A percentile compares a stretch with the other conserved stretches of the same genome.
Evolutionary conservation across 2,113 vertebrate genomes (phyloP).

Genomic region (Catagonus wagneri): DNA sequence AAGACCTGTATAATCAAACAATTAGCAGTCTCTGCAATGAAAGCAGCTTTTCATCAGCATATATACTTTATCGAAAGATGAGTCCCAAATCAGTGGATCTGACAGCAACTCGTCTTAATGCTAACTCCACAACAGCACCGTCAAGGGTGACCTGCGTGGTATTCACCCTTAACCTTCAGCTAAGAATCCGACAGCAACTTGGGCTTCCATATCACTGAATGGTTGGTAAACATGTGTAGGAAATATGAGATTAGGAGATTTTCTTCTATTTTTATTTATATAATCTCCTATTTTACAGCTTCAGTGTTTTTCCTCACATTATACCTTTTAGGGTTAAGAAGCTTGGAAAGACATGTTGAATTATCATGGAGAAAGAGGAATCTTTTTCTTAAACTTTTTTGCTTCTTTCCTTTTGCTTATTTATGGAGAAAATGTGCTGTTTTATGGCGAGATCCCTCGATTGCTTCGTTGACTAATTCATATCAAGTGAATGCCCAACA

Average conservation of each 20-base stretch:
- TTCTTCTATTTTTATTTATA: background rate
- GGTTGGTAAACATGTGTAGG: background rate
- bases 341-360: background rate
- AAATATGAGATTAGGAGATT: background rate
- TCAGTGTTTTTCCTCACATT: background rate
- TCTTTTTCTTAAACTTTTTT: background rate
- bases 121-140: constrained; percentile 75
- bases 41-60: constrained; percentile 96
- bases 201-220: background rate
- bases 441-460: constrained; percentile 51
- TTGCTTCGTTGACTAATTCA: constrained; percentile 64
- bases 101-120: constrained; percentile 85
- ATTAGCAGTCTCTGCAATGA: constrained; percentile 95
- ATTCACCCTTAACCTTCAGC: constrained; percentile 50
- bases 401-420: constrained; percentile 39
- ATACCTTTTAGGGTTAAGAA: background rate
- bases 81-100: constrained; percentile 87
- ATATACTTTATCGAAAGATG: constrained; percentile 91
- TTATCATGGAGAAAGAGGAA: background rate
- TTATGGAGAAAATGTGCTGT: constrained; percentile 64
- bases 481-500: constrained; percentile 27
- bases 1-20: constrained; percentile 99
- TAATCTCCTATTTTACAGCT: background rate
- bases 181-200: background rate
- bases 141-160: constrained; percentile 58